Base-by-base conservation (phyloP, 2,113 vertebrate species). In the Octodon degus region DNA sequence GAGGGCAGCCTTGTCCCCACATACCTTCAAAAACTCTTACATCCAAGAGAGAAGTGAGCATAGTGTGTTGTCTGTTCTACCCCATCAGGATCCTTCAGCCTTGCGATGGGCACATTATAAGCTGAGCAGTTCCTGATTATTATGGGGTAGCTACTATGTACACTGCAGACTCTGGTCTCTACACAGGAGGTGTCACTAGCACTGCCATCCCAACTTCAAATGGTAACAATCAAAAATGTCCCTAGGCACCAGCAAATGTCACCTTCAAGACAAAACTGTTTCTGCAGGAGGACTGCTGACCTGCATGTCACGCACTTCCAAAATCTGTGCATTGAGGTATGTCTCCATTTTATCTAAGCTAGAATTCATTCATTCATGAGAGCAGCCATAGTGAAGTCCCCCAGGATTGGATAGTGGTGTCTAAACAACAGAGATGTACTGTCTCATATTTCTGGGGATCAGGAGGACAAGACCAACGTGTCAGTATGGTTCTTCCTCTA, bases 61-160 rank as follows among this genome's bases (percentile, higher is more conserved):
- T 3, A 55, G 2, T 16, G 53, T 0, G 7, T 1, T 1, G 6
- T 24, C 6, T 32, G 62, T 63, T n/a, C 37, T 14, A 7, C 55
- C 22, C 17, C 8, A 1, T 9, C 20, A 43, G 60, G 24, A n/a
- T 55, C 32, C 60, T 37, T 40, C 65, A 40, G 3, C 3, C 1
- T 62, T 34, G 25, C 13, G 7, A 24, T 0, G 2, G 27, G 6
- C 76, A 7, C 8, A 22, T 2, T 1, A 34, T 2, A 20, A 24
- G 24, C 4, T 13, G n/a, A 70, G 65, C 13, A 27, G 47, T 13
- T 19, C 0, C 12, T 86, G 50, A 12, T 34, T 14, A 1, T 0
- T 8, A 47, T 0, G 8, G 12, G 47, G 10, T 24, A 2, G 14
- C 16, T 62, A 14, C 17, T 12, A 7, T 17, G 43, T n/a, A 7